A percentile compares a stretch with the other conserved stretches of the same genome.
Evolutionary conservation across 2,113 vertebrate genomes (phyloP).

Genomic region (Embiotoca jacksoni): DNA sequence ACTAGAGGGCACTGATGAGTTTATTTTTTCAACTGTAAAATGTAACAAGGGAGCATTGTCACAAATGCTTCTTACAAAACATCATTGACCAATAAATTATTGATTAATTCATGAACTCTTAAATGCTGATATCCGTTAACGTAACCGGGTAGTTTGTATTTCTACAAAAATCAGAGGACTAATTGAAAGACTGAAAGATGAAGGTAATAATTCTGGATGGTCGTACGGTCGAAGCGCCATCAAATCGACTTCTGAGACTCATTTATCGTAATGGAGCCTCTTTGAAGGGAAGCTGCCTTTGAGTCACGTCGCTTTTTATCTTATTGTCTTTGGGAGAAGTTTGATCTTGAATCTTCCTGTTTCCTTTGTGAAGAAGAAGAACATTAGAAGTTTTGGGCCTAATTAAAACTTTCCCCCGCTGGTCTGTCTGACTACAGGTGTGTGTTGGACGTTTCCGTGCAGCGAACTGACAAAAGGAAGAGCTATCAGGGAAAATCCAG

Average conservation of each 20-base stretch:
- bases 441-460: not conserved
- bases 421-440: slow-evolving; percentile 39
- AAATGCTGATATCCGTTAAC: too few species aligned
- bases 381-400: slow-evolving; percentile 50
- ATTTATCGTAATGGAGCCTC: slow-evolving; percentile 1
- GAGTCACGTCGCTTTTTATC: slow-evolving; percentile 35
- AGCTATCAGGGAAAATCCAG: slow-evolving; percentile 60
- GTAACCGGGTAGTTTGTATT: too few species aligned
- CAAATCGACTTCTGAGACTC: not conserved
- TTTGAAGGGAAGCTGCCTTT: slow-evolving; percentile 30
- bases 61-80: too few species aligned
- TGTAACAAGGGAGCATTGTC: too few species aligned
- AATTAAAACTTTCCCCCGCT: slow-evolving; percentile 62
- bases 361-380: slow-evolving; percentile 23
- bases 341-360: slow-evolving; percentile 27
- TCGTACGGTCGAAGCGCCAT: not conserved
- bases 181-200: too few species aligned
- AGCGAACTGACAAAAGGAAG: slow-evolving; percentile 57
- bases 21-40: too few species aligned
- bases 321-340: slow-evolving; percentile 53
- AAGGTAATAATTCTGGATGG: slow-evolving; percentile 2
- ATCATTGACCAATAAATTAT: too few species aligned
- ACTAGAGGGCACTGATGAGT: too few species aligned
- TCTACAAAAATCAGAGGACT: too few species aligned
- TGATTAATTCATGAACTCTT: too few species aligned